Percentiles rank a stretch among this genome's conserved stretches.
phyloP scores from a whole-genome alignment of 2,113 vertebrate genomes.

The Chionodraco myersi region DNA sequence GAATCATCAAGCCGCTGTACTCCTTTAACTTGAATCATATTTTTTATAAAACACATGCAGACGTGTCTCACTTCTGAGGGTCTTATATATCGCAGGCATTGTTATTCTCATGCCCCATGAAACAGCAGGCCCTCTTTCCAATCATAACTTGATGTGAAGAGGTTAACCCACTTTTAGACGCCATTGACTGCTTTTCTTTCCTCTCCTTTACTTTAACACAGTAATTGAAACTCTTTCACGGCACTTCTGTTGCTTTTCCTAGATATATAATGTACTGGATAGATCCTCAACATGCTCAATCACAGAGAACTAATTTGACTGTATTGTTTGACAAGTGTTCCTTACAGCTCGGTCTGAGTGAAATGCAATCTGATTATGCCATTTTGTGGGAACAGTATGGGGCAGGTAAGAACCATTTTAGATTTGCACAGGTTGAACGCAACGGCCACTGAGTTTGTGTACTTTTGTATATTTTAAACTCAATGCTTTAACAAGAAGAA shows the following conservation, averaged over 20 bases:
- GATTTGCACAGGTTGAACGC: slow-evolving; percentile 81
- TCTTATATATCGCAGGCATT: slow-evolving; percentile 43
- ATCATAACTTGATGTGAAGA: slow-evolving; percentile 77
- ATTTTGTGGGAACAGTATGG: slow-evolving; percentile 85
- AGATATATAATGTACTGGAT: slow-evolving; percentile 82
- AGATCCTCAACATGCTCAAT: slow-evolving; percentile 83
- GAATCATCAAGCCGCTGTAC: slow-evolving; percentile 7
- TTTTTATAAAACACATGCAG: neutral
- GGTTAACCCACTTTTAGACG: slow-evolving; percentile 78
- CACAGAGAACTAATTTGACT: slow-evolving; percentile 87
- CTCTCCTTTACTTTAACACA: slow-evolving; percentile 70
- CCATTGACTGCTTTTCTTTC: slow-evolving; percentile 74
- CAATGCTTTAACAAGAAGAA: slow-evolving; percentile 33
- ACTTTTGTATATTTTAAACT: slow-evolving; percentile 9
- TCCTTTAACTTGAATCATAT: neutral
- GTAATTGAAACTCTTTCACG: slow-evolving; percentile 82
- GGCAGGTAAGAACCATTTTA: slow-evolving; percentile 81
- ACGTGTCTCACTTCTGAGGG: slow-evolving; percentile 2
- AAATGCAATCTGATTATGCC: slow-evolving; percentile 85
- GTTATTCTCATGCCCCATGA: slow-evolving; percentile 57
- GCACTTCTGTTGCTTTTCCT: slow-evolving; percentile 83
- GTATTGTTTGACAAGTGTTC: slow-evolving; percentile 86
- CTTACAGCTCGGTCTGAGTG: slow-evolving; percentile 82
- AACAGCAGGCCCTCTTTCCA: slow-evolving; percentile 71
- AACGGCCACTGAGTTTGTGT: slow-evolving; percentile 73